Evolutionary conservation across 2,797 vertebrate genomes (phyloP), one percentile per base, ranked within the genome.

Genomic region (Micropoecilia bifurca): DNA sequence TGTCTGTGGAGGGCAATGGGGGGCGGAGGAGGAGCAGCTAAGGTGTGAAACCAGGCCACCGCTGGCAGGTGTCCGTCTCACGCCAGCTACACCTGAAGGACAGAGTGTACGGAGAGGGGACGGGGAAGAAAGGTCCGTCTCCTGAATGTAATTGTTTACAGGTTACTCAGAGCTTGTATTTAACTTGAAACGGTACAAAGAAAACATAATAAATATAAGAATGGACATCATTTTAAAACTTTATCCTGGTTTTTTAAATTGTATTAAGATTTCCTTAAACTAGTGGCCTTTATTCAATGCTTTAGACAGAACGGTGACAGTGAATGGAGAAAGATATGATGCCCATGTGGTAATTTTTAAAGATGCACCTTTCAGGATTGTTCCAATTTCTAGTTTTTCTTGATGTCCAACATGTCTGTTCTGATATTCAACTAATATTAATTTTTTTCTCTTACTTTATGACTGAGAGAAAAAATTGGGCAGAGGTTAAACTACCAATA

Each of bases 41-140:
- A 94, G 94, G 95, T 96, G 95, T 95, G 94, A 96, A 95, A 92
- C 78, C 83, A 84, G 93, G 88, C 85, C 93, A 88, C 90, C 75
- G 61, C 87, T 87, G 91, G 86, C 88, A 87, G 90, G 90, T 90
- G 90, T 90, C 90, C 87, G 88, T 92, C 91, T 88, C 92, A 86
- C 85, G 84, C 74, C 74, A 22, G 45, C 85, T 79, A 77, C 82
- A 88, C 89, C 91, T 90, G 91, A 92, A 92, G 91, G 90, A 92
- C 90, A 76, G 83, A 50, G 76, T 43, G 36, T 20, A 30, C 69
- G 81, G 20, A 80, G 74, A 87, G 53, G 33, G 72, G 50, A 74
- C 1, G 0, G 28, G 9, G 36, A 28, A 71, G 50, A 25, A 68
- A 41, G 10, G 18, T 36, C 2, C 30, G 30, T 36, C 33, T 20